Conservation (phyloP, 2,888 invertebrate genomes). For the Pachliopta kotzebuea region DNA sequence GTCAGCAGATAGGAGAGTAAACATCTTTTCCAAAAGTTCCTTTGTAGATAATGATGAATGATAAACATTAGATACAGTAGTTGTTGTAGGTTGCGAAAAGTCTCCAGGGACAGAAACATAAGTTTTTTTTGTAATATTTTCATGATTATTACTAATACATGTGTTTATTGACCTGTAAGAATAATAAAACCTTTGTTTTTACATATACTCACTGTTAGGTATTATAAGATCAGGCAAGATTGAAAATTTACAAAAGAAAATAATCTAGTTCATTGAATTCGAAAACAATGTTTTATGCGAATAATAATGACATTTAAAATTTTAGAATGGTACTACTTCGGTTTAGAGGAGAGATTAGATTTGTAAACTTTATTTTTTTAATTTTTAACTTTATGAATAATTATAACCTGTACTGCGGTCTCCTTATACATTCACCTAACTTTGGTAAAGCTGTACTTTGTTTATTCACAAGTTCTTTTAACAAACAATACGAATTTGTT, state of each 20-base stretch:
- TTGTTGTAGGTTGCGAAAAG: constrained; percentile 1
- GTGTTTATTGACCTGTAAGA: constrained; percentile 28
- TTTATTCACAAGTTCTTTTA: constrained; percentile 24
- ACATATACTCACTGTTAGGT: not conserved
- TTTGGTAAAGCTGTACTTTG: constrained; percentile 21
- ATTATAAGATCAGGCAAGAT: no score
- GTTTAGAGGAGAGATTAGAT: no score
- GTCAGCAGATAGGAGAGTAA: constrained; percentile 60
- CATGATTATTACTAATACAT: constrained; percentile 13
- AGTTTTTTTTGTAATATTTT: constrained; percentile 13
- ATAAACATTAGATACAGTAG: not conserved
- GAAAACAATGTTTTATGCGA: no score
- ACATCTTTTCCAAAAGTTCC: constrained; percentile 62
- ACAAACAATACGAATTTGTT: constrained; percentile 36
- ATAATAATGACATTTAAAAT: no score
- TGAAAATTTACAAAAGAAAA: no score
- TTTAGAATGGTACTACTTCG: no score
- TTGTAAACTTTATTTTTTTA: no score
- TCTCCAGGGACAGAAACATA: constrained; percentile 5
- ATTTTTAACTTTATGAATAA: constrained; percentile 7
- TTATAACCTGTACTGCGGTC: constrained; percentile 30
- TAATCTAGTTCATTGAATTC: no score
- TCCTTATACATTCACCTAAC: constrained; percentile 31
- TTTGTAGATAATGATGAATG: constrained; percentile 39
- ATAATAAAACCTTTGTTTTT: constrained; percentile 15